These are phyloP conservation scores for Agapornis canus DNA, from an alignment of 2,797 vertebrate genomes.

Conservation along the genomic window DNA sequence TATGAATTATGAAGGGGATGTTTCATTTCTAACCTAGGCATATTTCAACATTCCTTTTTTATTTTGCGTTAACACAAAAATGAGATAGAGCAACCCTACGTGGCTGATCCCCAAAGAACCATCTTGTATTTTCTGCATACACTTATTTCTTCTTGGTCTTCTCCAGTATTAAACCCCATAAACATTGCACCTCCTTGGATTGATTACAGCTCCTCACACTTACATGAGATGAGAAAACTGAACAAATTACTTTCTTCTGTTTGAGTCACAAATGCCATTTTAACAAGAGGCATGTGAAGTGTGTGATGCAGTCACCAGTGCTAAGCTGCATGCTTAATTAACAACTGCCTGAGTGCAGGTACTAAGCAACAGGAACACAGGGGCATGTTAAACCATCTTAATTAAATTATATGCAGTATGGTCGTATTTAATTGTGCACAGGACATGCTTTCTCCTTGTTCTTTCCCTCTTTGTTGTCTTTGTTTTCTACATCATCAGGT, in stretches of 20 bases:
- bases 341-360: slow-evolving; percentile 16
- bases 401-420: slow-evolving; percentile 7
- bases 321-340: slow-evolving; percentile 26
- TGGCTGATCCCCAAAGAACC: neutral
- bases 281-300: neutral
- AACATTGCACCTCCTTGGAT: neutral
- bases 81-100: neutral
- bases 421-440: neutral
- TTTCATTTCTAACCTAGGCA: neutral
- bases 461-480: neutral
- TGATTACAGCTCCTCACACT: neutral
- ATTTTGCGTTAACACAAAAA: neutral
- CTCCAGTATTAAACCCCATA: neutral
- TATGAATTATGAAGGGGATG: neutral
- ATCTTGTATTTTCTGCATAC: neutral
- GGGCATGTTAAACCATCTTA: slow-evolving; percentile 8
- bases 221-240: neutral
- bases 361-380: slow-evolving; percentile 21
- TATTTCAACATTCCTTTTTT: neutral
- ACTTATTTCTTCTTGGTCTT: neutral
- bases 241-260: neutral
- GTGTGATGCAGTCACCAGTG: neutral
- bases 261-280: neutral
- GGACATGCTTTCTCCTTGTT: neutral
- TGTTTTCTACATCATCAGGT: neutral